Percentiles rank a stretch among this genome's conserved stretches.
Evolutionary conservation across 1,140 invertebrate genomes (phyloP).

Genomic region (Drosophila tropicalis): DNA sequence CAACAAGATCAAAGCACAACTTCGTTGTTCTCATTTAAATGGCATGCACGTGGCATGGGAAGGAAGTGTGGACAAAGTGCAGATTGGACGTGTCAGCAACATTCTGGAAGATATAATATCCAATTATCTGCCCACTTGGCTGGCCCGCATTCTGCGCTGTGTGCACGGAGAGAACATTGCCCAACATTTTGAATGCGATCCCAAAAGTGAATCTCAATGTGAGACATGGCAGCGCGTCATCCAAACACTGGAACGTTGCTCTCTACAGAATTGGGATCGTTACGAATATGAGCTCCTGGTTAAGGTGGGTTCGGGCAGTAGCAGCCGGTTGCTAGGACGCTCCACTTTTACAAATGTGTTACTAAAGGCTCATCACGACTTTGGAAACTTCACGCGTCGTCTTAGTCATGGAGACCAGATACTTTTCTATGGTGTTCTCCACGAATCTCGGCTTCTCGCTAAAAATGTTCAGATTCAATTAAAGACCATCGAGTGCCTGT

Average conservation of each 20-base stretch:
- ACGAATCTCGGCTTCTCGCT: conserved; percentile 71
- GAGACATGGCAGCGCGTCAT: conserved; percentile 83
- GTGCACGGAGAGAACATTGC: conserved; percentile 87
- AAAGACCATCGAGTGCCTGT: conserved; percentile 87
- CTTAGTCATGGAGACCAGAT: conserved; percentile 88
- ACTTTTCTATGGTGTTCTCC: conserved; percentile 87
- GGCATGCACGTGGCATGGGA: conserved; percentile 88
- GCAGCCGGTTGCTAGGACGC: conserved; percentile 85
- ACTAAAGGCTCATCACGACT: conserved; percentile 86
- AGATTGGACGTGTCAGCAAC: conserved; percentile 86
- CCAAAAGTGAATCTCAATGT: conserved; percentile 63
- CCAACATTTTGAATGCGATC: conserved; percentile 83
- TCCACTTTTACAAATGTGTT: conserved; percentile 85
- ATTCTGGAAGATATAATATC: conserved; percentile 85
- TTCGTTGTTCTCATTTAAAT: conserved; percentile 88
- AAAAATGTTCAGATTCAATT: conserved; percentile 84
- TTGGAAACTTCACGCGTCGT: conserved; percentile 88
- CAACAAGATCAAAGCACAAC: conserved; percentile 86
- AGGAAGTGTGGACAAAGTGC: conserved; percentile 88
- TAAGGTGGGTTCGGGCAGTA: conserved; percentile 85
- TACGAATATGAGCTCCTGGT: conserved; percentile 89
- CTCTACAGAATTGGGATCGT: conserved; percentile 88
- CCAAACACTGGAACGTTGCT: conserved; percentile 86
- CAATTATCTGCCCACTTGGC: conserved; percentile 85
- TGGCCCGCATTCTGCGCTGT: conserved; percentile 87